Evolutionary conservation across 2,888 invertebrate genomes (phyloP).

Genomic region (Limnephilus auricula): DNA sequence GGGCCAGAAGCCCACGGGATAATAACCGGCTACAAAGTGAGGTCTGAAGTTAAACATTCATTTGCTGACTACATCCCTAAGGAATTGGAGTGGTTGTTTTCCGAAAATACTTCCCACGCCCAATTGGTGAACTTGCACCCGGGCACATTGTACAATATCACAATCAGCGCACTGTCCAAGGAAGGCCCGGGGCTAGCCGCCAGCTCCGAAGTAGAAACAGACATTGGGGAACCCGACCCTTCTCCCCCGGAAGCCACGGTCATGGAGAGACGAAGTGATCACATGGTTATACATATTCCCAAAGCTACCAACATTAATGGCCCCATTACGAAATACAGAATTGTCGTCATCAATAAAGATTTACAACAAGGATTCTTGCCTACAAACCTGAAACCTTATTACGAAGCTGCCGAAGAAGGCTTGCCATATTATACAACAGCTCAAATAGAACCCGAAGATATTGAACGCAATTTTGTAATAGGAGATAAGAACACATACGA

Average conservation of each 20-base stretch:
- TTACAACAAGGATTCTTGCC: slow-evolving; percentile 81
- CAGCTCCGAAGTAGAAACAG: slow-evolving; percentile 80
- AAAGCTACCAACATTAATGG: slow-evolving; percentile 87
- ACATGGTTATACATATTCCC: slow-evolving; percentile 82
- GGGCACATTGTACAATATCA: slow-evolving; percentile 86
- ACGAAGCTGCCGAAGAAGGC: slow-evolving; percentile 82
- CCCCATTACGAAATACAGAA: slow-evolving; percentile 85
- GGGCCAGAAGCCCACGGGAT: slow-evolving; percentile 77
- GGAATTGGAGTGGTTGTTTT: slow-evolving; percentile 79
- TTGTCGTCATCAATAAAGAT: slow-evolving; percentile 85
- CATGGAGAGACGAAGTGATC: slow-evolving; percentile 78
- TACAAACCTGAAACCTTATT: slow-evolving; percentile 81
- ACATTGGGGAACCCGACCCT: slow-evolving; percentile 84
- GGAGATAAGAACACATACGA: slow-evolving; percentile 87
- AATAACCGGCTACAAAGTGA: slow-evolving; percentile 78
- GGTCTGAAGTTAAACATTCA: slow-evolving; percentile 77
- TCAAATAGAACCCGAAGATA: slow-evolving; percentile 83
- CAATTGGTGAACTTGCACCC: slow-evolving; percentile 83
- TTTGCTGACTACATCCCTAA: slow-evolving; percentile 75
- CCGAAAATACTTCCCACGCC: slow-evolving; percentile 78
- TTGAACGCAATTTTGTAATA: slow-evolving; percentile 83
- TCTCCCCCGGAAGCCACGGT: slow-evolving; percentile 84
- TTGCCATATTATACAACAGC: slow-evolving; percentile 90
- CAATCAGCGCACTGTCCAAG: slow-evolving; percentile 82
- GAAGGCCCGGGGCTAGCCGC: slow-evolving; percentile 79